phyloP scores from a whole-genome alignment of 2,797 vertebrate species.

The Micropoecilia bifurca region DNA sequence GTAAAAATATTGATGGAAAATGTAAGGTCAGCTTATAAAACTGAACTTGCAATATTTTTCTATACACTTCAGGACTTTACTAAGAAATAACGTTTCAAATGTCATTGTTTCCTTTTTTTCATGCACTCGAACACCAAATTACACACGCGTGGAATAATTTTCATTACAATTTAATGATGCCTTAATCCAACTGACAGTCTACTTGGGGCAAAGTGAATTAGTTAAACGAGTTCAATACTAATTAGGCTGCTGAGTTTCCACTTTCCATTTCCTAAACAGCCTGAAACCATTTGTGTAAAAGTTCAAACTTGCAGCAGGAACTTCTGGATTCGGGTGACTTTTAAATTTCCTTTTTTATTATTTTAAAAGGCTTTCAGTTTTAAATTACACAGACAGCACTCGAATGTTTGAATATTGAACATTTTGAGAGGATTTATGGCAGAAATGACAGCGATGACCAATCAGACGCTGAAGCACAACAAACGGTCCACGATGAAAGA shows the following conservation, averaged over 20 bases:
- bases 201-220: slow-evolving; percentile 56
- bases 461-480: slow-evolving; percentile 67
- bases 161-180: slow-evolving; percentile 46
- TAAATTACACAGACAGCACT: not conserved
- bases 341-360: not conserved
- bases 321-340: slow-evolving; percentile 9
- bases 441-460: slow-evolving; percentile 56
- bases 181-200: slow-evolving; percentile 50
- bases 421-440: slow-evolving; percentile 46
- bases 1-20: not conserved
- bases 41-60: slow-evolving; percentile 4
- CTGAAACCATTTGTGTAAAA: slow-evolving; percentile 45
- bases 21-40: slow-evolving; percentile 1
- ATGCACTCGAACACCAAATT: slow-evolving; percentile 14
- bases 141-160: slow-evolving; percentile 31
- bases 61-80: not conserved
- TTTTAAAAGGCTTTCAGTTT: slow-evolving; percentile 3
- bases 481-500: slow-evolving; percentile 57
- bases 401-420: slow-evolving; percentile 19
- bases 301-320: slow-evolving; percentile 29
- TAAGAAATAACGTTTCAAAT: slow-evolving; percentile 12
- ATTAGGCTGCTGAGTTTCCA: slow-evolving; percentile 56
- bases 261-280: slow-evolving; percentile 48
- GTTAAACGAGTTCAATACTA: slow-evolving; percentile 63
- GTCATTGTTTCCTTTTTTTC: slow-evolving; percentile 6